Base-by-base conservation (phyloP, 2,797 vertebrate genomes). In the Chrysocyon brachyurus region DNA sequence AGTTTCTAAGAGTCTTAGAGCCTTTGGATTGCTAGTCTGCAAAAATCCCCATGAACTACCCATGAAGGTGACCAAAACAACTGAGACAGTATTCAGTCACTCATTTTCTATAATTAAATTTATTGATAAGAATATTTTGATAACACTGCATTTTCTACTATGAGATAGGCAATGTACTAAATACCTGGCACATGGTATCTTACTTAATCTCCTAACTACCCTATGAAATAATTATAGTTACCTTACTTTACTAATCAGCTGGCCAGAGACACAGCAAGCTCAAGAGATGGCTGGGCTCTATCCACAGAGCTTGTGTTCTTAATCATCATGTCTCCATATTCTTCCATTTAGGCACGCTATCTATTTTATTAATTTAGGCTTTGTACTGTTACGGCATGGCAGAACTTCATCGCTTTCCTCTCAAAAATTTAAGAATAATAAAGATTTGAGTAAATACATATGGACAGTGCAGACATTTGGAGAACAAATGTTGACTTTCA, bases 401-500 rank as follows among this genome's bases (percentile, higher is more conserved):
- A 88, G 81, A 93, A 93, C 46, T 92, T 97, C 82, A 95, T 96
- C 72, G 78, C 81, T 93, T 97, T 87, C 46, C 66, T 91, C 91
- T 96, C 21, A 96, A 96, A 96, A 92, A 61, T 68, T 93, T 88
- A 94, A 90, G 87, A 94, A 94, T 85, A 90, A 97, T 92, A 66
- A 63, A 77, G 61, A 94, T 96, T 96, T 97, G 78, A 97, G 91
- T 91, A 97, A 96, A 82, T 94, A 57, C 97, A 79, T 94, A 92
- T 97, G 95, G n/a, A 90, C 54, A 63, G 7, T 64, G 6, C 75
- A n/a, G 75, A 96, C 95, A 97, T 97, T 97, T 98, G 97, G 96
- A 96, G 73, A 97, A 81, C 95, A 98, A 98, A 97, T 97, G 97
- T 90, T 87, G 84, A 87, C 85, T 94, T 88, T 68, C 31, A 82